Evolutionary conservation across 2,888 invertebrate genomes (phyloP).

Genomic region (Chrysodeixis includens): DNA sequence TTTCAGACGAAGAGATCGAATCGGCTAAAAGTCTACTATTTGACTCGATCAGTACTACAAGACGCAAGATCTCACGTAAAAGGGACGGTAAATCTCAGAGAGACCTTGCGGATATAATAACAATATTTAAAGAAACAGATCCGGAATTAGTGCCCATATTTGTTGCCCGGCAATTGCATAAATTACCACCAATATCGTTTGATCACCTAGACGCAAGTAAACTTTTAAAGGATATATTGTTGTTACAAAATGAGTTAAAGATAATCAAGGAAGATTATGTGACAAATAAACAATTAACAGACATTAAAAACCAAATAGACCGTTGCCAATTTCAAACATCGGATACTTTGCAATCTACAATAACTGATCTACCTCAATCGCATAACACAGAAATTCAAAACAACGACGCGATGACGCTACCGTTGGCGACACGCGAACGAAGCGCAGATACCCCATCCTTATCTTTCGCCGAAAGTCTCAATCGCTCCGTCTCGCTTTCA

Average conservation of each 20-base stretch:
- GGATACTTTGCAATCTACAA: neutral
- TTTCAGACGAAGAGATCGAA: constrained; percentile 16
- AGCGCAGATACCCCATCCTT: constrained; percentile 2
- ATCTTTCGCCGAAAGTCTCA: neutral
- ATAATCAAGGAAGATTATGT: constrained; percentile 26
- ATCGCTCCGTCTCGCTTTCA: neutral
- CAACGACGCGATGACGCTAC: neutral
- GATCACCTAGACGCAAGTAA: constrained; percentile 6
- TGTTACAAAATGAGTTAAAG: constrained; percentile 17
- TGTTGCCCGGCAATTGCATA: constrained; percentile 28
- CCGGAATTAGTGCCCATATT: too few species aligned
- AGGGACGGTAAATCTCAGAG: constrained; percentile 23
- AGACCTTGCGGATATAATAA: constrained; percentile 27
- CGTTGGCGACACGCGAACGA: neutral
- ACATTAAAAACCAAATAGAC: constrained; percentile 24
- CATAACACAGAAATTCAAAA: neutral
- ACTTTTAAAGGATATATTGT: constrained; percentile 18
- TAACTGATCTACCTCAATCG: constrained; percentile 12
- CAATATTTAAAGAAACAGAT: constrained; percentile 17
- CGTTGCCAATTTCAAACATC: constrained; percentile 17
- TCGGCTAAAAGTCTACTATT: constrained; percentile 25
- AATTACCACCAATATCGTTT: constrained; percentile 5
- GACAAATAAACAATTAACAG: constrained; percentile 19
- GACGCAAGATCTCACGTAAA: constrained; percentile 21
- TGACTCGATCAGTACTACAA: constrained; percentile 23